phyloP scores from a whole-genome alignment of 1,140 invertebrate species.

The Drosophila busckii region DNA sequence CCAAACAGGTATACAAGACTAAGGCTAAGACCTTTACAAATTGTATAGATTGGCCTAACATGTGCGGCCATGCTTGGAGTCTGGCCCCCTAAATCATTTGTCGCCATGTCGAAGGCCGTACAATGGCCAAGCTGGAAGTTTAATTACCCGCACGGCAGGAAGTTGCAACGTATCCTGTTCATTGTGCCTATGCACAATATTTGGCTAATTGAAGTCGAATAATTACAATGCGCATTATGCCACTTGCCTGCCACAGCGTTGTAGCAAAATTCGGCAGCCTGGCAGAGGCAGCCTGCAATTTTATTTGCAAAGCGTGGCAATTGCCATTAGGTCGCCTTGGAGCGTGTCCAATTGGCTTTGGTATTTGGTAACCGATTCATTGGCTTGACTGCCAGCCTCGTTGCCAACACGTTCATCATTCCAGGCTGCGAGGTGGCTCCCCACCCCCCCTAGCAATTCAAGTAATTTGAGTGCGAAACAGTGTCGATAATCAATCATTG shows the following conservation, averaged over 20 bases:
- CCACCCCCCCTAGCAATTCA: constrained; percentile 7
- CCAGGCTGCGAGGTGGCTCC: too few relatives aligned
- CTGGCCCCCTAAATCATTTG: too few relatives aligned
- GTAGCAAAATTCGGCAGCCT: too few relatives aligned
- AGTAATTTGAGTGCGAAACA: constrained; percentile 50
- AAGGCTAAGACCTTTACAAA: too few relatives aligned
- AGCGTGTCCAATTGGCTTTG: constrained; percentile 3
- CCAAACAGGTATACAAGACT: constrained; percentile 5
- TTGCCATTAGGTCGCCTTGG: constrained; percentile 8
- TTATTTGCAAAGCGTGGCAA: neutral
- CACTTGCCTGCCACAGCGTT: too few relatives aligned
- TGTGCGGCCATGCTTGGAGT: too few relatives aligned
- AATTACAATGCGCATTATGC: too few relatives aligned
- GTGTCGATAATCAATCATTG: constrained; percentile 68
- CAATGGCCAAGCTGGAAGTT: constrained; percentile 19
- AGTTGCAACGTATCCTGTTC: constrained; percentile 36
- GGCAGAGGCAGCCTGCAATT: too few relatives aligned
- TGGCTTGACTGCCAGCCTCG: neutral
- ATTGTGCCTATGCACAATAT: constrained; percentile 15
- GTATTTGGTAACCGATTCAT: constrained; percentile 3
- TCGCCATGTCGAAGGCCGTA: constrained; percentile 1
- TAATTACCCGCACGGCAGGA: constrained; percentile 45
- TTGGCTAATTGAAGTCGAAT: too few relatives aligned
- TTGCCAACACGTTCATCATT: too few relatives aligned
- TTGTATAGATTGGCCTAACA: constrained; percentile 11